Base-by-base conservation (phyloP, 2,113 vertebrate genomes). In the Cricetomys ansorgei region DNA sequence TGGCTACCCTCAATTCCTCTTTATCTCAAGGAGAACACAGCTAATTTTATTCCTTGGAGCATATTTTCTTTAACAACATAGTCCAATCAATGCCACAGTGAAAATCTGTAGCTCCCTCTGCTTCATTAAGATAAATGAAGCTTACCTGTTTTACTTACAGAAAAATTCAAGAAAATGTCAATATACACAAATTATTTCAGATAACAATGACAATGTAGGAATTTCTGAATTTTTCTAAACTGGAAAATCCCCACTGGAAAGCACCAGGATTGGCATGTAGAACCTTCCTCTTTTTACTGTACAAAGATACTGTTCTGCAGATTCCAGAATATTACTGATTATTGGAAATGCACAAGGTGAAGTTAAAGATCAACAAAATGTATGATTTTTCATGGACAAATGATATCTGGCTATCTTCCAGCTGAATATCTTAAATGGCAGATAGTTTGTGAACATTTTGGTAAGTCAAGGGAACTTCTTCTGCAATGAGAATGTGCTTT, bases 361-460 rank as follows among this genome's bases (percentile, higher is more conserved):
- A 7, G 16, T 25, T 75, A 43, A 88, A 19, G 27, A 69, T 53
- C 5, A 84, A 79, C 25, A n/a, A 84, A 76, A 72, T 40, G 37
- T 40, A 13, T 11, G 40, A 1, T 8, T 88, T 80, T 67, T 76
- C 53, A 83, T 37, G n/a, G 40, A 76, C 29, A 89, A 85, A 64
- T 7, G 43, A 37, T 89, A 84, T 27, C 15, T 12, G 88, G 19
- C 80, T 93, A 59, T 3, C 3, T 69, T 89, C 40, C 43, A 53
- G 57, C 25, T 89, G 16, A 96, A 79, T 34, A 96, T 0, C 31
- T 37, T 0, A 84, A 69, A 88, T 62, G n/a, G 1, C n/a, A 53
- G 86, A 48, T 91, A 91, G 70, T 6, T 45, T 94, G 53, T 91
- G 59, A 89, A 93, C 19, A 94, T 77, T 29, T 79, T 15, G 77